phyloP scores from a whole-genome alignment of 2,888 invertebrate species.

The Loripinus fragilis region DNA sequence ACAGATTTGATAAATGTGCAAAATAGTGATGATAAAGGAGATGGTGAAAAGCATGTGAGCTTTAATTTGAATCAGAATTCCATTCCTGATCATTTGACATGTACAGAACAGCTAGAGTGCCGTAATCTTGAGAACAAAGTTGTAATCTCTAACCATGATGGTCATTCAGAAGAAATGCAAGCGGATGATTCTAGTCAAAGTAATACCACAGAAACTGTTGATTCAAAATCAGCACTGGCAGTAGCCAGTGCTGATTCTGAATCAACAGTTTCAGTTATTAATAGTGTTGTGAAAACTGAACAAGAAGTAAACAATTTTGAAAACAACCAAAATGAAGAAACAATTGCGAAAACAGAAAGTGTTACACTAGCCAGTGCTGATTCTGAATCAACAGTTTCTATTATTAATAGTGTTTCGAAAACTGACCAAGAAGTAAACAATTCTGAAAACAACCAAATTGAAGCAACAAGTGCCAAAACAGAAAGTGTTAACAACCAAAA shows the following conservation, averaged over 20 bases:
- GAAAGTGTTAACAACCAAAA: background rate
- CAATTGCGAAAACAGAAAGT: background rate
- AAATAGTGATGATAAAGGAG: background rate
- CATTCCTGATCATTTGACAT: background rate
- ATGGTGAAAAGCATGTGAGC: conserved; percentile 14
- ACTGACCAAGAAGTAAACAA: background rate
- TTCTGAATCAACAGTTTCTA: background rate
- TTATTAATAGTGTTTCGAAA: background rate
- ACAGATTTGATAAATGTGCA: background rate
- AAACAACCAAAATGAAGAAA: background rate
- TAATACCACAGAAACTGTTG: background rate
- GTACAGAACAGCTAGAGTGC: background rate
- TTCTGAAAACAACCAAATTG: background rate
- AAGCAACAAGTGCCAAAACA: background rate
- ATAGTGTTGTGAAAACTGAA: background rate
- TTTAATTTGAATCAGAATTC: background rate
- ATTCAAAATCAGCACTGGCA: background rate
- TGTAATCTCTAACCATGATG: background rate
- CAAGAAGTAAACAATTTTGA: background rate
- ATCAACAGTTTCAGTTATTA: background rate
- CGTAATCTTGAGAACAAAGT: background rate
- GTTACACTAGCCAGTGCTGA: background rate
- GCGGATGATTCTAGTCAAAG: background rate
- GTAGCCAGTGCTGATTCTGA: background rate
- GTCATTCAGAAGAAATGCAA: background rate